Evolutionary conservation across 2,797 vertebrate species (phyloP), one percentile per base, ranked within the genome.

Genomic region (Rhinella marina): DNA sequence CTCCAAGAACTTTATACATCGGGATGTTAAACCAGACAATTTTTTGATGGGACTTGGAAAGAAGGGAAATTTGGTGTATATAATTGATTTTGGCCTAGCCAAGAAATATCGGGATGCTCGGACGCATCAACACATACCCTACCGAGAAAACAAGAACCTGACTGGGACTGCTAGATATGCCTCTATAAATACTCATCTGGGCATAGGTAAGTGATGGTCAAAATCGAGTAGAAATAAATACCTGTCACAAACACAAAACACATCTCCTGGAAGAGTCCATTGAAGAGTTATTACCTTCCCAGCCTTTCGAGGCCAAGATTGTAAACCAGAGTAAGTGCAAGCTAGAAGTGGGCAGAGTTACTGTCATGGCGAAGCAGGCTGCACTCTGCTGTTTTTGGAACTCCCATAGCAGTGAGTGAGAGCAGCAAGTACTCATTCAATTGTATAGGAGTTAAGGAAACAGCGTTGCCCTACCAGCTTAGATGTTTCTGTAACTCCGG

Each of bases 1-100:
- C 96, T 99, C 98, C 90, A 99, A 99, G 96, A 99, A 99, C 90
- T 99, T 99, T 93, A 99, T 99, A 91, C 98, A 99, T 91, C 95
- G 98, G 50, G 98, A 99, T 41, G 97, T 99, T 82, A 99, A 99
- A 91, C 98, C 98, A 0, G 98, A 99, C 91, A 99, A 99, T 94
- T 99, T 99, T 91, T 95, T 99, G 50, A 99, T 99, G 98, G 98
- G 98, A 14, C 95, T 99, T 0, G 98, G 97, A 87, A 99, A 99
- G 93, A 99, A 99, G 92, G 98, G 98, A 25, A 99, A 99, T 93
- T 94, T 99, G 92, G 98, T 99, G 54, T 99, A 98, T 91, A 98
- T 99, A 93, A 99, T 99, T n/a, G 98, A 99, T 93, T 98, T 99
- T 8, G 98, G 98, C 85, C 93, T 99, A 92, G 98, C 98, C 92